These are phyloP conservation scores for Elaphurus davidianus DNA, from an alignment of 2,113 vertebrate species.

Conservation along the genomic window DNA sequence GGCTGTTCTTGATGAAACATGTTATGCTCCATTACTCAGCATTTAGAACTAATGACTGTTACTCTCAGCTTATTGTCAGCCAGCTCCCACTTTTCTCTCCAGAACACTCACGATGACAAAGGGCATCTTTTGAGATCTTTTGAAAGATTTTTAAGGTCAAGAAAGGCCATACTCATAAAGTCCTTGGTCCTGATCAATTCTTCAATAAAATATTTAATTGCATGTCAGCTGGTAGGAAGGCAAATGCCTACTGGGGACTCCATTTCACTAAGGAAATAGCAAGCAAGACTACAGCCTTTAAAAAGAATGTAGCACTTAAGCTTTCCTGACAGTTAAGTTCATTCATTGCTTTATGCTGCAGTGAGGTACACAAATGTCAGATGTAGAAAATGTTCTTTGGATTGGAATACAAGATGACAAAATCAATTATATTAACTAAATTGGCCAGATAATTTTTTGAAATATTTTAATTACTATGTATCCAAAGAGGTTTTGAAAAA, in stretches of 20 bases:
- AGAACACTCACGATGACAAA: constrained; percentile 83
- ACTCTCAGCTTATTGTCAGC: constrained; percentile 86
- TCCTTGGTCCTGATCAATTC: neutral
- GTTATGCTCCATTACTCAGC: neutral
- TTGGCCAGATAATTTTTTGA: neutral
- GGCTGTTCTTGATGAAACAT: constrained; percentile 39
- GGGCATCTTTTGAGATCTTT: constrained; percentile 58
- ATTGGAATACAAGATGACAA: neutral
- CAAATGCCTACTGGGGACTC: constrained; percentile 74
- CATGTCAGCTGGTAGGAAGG: constrained; percentile 82
- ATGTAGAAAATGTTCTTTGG: neutral
- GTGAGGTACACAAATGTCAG: neutral
- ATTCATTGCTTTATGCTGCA: constrained; percentile 59
- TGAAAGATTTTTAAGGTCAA: constrained; percentile 76
- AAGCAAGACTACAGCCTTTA: constrained; percentile 79
- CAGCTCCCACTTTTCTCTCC: constrained; percentile 79
- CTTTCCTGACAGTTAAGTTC: constrained; percentile 61
- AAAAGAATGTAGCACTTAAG: constrained; percentile 52
- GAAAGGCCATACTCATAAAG: constrained; percentile 80
- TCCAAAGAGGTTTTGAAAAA: neutral
- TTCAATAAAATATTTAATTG: constrained; percentile 84
- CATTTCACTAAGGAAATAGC: constrained; percentile 75
- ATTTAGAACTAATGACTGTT: constrained; percentile 78
- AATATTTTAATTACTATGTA: neutral
- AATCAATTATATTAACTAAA: neutral